phyloP scores from a whole-genome alignment of 64 coral and sea anemone genomes.

The Actinia equina region DNA sequence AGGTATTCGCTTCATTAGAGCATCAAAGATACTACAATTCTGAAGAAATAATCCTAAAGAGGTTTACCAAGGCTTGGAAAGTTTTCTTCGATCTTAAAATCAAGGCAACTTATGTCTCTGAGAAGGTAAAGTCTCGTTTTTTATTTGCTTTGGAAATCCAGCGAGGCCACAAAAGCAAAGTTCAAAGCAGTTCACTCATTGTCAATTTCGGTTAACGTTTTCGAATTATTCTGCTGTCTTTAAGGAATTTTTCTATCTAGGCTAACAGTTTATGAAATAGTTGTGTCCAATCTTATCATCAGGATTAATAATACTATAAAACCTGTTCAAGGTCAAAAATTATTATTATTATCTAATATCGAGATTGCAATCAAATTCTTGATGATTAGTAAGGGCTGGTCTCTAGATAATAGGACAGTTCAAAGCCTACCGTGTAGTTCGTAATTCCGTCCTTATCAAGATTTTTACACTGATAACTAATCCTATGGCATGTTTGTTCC shows the following conservation, averaged over 20 bases:
- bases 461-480: conserved; percentile 5
- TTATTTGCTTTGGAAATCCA: background rate
- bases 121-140: background rate
- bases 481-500: background rate
- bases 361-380: background rate
- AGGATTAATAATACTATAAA: background rate
- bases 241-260: background rate
- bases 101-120: background rate
- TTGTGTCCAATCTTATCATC: background rate
- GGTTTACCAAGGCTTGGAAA: background rate
- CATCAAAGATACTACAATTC: background rate
- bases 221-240: background rate
- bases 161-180: background rate
- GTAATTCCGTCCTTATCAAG: background rate
- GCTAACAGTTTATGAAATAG: background rate
- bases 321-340: background rate
- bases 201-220: background rate
- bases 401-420: background rate
- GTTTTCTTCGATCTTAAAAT: background rate
- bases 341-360: background rate
- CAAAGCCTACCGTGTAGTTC: background rate
- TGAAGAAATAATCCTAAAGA: background rate
- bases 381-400: background rate
- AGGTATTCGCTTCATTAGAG: background rate
- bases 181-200: too few species aligned